These are phyloP conservation scores for Myanophis thanlyinensis DNA, from an alignment of 2,113 vertebrate species.

Conservation along the genomic window DNA sequence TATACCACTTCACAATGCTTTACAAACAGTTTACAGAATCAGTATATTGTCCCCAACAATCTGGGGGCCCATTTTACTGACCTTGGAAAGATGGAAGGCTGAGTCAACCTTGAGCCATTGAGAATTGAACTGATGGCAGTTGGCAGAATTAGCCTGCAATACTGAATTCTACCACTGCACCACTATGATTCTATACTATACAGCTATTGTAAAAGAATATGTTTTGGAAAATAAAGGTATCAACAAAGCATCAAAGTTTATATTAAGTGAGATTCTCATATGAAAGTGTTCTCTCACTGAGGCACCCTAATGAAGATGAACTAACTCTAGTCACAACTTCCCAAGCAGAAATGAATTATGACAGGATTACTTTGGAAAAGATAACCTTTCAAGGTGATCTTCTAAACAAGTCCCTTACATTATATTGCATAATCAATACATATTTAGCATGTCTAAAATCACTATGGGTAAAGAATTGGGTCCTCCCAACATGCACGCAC, in stretches of 20 bases:
- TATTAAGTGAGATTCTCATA: neutral
- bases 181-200: neutral
- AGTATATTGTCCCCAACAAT: neutral
- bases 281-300: neutral
- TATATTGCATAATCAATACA: neutral
- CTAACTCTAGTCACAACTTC: neutral
- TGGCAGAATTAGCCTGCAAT: neutral
- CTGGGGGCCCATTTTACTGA: neutral
- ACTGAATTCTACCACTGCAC: neutral
- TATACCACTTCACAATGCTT: neutral
- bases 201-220: neutral
- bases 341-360: neutral
- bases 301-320: neutral
- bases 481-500: neutral
- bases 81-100: neutral
- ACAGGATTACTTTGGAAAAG: neutral
- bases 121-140: neutral
- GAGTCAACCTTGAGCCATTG: neutral
- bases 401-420: neutral
- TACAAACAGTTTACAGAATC: neutral
- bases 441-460: neutral
- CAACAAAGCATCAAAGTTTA: neutral
- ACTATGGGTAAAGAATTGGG: neutral
- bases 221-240: neutral
- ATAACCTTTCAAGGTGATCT: neutral